Evolutionary conservation across 2,888 invertebrate genomes (phyloP).

Genomic region (Hypena proboscidalis): DNA sequence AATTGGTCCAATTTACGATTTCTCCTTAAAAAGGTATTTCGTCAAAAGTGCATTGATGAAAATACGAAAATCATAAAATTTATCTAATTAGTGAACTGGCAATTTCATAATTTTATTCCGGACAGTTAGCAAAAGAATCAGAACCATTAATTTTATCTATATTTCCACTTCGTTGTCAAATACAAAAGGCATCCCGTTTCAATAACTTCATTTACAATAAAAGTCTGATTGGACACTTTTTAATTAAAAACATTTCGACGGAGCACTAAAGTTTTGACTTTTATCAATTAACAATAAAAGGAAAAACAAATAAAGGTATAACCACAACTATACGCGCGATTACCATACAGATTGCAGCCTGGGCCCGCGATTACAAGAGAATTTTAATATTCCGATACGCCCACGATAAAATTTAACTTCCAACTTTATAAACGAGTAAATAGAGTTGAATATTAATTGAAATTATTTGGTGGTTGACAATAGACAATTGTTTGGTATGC

Average conservation of each 20-base stretch:
- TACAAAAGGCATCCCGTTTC: conserved; percentile 2
- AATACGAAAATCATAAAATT: background rate
- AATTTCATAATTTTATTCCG: conserved; percentile 22
- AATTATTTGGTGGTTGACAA: conserved; percentile 28
- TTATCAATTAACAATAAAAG: conserved; percentile 37
- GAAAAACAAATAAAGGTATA: conserved; percentile 25
- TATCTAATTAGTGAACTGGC: background rate
- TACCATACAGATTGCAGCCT: conserved; percentile 42
- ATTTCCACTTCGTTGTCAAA: conserved; percentile 9
- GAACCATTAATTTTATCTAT: conserved; percentile 15
- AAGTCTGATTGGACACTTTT: conserved; percentile 10
- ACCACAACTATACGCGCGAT: conserved; percentile 30
- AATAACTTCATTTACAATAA: conserved; percentile 20
- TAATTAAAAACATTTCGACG: conserved; percentile 25
- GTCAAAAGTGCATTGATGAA: conserved; percentile 1
- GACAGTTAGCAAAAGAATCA: conserved; percentile 5
- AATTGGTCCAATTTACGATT: background rate
- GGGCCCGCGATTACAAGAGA: conserved; percentile 18
- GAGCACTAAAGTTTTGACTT: conserved; percentile 17
- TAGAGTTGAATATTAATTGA: conserved; percentile 44
- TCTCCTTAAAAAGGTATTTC: background rate
- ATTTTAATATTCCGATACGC: conserved; percentile 32
- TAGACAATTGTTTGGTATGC: conserved; percentile 29
- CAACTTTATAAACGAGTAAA: conserved; percentile 26
- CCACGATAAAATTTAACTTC: conserved; percentile 29